Base-by-base conservation (phyloP, 2,888 invertebrate genomes). In the Chymomyza amoena region DNA sequence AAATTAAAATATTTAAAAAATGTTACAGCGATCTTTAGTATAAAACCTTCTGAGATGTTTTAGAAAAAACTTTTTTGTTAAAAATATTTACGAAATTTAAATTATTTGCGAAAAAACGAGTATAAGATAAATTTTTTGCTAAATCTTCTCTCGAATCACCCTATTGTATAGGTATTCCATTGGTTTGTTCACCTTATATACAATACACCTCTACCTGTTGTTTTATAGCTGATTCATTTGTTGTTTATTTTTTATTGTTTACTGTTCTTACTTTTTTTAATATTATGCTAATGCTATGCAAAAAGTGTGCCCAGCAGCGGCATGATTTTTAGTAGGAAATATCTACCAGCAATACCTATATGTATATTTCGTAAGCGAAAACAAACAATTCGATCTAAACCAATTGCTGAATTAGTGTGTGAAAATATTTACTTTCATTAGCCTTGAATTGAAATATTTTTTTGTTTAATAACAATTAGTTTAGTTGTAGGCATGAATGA, bases 231-330 rank as follows among this genome's bases (percentile, higher is more conserved):
- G 54, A 61, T 72, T 72, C 63, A 61, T 50, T 20, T 60, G 52
- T 69, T 50, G 62, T 36, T 64, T 52, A 36, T 10, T 39, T 52
- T 67, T 67, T 62, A 57, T 28, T 57, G 45, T 67, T 16, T 57
- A 16, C 62, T 54, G 66, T 62, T 75, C 64, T 79, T 76, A 72
- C 72, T 83, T 50, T 71, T 72, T 51, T 70, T 69, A 60, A 78
- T 81, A 61, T 15, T 69, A 86, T 83, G 83, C 78, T 83, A 86
- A 83, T 81, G 4, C 78, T 78, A 83, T 83, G 87, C 78, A 75
- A 74, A 86, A 80, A 80, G 73, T 77, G 87, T 75, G 86, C 75
- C 79, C 70, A 76, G 75, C 79, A 74, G 76, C 13, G 79, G 71
- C 79, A 68, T 72, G 74, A 69, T 68, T 68, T 65, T 64, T 66